Evolutionary conservation across 2,797 vertebrate genomes (phyloP).

Genomic region (Ispidina lecontei): DNA sequence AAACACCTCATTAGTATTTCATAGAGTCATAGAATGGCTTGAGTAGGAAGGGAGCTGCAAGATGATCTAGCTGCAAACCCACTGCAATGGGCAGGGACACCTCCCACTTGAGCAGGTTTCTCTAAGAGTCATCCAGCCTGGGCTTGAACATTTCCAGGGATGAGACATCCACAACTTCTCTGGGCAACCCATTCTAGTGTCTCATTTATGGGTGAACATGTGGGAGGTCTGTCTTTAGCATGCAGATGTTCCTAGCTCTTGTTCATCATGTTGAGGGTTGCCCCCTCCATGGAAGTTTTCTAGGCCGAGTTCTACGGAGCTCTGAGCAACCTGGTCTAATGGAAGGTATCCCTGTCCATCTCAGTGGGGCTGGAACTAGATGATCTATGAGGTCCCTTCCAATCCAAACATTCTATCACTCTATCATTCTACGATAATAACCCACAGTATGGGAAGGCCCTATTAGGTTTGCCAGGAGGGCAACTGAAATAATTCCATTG

Average conservation of each 20-base stretch:
- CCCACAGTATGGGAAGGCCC: neutral
- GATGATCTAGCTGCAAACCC: too few species aligned
- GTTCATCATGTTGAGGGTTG: neutral
- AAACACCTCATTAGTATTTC: neutral
- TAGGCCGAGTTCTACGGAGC: neutral
- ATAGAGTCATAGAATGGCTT: too few species aligned
- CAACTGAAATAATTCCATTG: neutral
- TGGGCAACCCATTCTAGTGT: too few species aligned
- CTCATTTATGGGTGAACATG: neutral
- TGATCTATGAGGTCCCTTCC: neutral
- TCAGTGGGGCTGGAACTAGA: neutral
- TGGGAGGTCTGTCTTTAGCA: neutral
- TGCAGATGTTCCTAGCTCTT: neutral
- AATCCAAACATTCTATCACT: too few species aligned
- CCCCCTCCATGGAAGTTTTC: neutral
- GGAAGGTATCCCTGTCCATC: neutral
- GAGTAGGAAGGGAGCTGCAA: too few species aligned
- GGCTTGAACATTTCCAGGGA: too few species aligned
- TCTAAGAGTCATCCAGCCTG: too few species aligned
- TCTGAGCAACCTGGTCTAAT: neutral
- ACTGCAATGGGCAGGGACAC: too few species aligned
- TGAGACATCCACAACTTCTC: too few species aligned
- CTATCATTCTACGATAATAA: neutral
- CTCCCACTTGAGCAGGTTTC: too few species aligned
- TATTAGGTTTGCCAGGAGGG: neutral